A percentile compares a stretch with the other conserved stretches of the same genome.
phyloP scores from a whole-genome alignment of 37 sponge, comb jelly and placozoan species.

The Beroe forskalii region DNA sequence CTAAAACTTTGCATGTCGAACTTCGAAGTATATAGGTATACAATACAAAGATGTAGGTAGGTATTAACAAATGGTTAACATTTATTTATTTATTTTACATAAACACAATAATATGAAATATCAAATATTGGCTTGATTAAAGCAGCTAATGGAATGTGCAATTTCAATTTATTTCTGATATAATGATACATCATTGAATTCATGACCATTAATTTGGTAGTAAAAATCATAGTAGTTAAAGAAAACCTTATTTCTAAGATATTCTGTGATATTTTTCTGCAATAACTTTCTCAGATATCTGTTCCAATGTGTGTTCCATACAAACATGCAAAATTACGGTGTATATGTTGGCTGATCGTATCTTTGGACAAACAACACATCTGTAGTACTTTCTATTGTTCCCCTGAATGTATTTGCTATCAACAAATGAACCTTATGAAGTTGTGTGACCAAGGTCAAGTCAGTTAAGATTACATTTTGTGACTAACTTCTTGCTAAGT shows the following conservation, averaged over 20 bases:
- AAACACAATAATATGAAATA: not conserved
- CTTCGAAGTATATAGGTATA: too few species aligned
- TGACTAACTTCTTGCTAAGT: too few species aligned
- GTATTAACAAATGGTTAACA: not conserved
- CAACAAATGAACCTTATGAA: too few species aligned
- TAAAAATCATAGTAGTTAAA: not conserved
- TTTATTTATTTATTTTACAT: not conserved
- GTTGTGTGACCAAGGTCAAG: too few species aligned
- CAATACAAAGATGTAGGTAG: too few species aligned
- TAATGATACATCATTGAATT: not conserved
- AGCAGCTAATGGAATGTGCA: too few species aligned
- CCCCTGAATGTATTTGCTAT: not conserved
- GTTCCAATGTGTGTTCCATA: constrained; percentile 12
- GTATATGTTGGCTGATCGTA: not conserved
- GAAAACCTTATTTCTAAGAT: not conserved
- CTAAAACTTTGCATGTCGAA: too few species aligned
- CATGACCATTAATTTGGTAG: not conserved
- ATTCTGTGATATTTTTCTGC: not conserved
- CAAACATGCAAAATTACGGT: constrained; percentile 22
- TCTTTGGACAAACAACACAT: not conserved
- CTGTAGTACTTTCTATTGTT: not conserved
- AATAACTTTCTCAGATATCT: constrained; percentile 5
- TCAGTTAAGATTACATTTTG: too few species aligned
- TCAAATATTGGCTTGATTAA: too few species aligned
- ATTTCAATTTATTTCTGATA: too few species aligned